Base-by-base conservation (phyloP, 2,797 vertebrate species). In the Manis javanica region DNA sequence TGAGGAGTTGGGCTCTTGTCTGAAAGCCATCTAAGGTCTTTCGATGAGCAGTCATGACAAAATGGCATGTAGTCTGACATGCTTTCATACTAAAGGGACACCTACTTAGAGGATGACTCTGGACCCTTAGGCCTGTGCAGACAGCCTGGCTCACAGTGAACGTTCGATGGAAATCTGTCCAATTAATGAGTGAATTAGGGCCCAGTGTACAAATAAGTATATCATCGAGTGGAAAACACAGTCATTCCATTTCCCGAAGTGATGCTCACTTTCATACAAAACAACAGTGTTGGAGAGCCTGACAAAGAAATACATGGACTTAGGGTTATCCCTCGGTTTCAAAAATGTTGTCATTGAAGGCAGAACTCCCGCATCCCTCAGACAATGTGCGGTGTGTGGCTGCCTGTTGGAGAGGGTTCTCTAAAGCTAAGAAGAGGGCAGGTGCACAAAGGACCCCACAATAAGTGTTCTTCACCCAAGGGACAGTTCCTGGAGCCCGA, bases 301-400 rank as follows among this genome's bases (percentile, higher is more conserved):
- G 72, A 39, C 51, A 49, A 82, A 94, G 34, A 84, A 66, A 63
- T 23, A 31, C 29, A 29, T 59, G 10, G 37, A 90, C 18, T 71
- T 66, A 34, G 2, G 5, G 39, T 37, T 64, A 55, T 39, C 24
- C 21, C 81, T 83, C 87, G 84, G 68, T 72, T 94, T 92, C 23
- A 90, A 55, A 97, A 87, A 34, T 74, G 31, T 64, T 75, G 66
- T 63, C 53, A 77, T 57, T 51, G 39, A 83, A 85, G 86, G 42
- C 72, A 71, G 53, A 90, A 72, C 42, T 87, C 53, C 46, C 59
- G 8, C 29, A 31, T 61, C 31, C 31, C 34, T 85, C 34, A n/a
- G 39, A 49, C 15, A 57, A 82, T 29, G 39, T 31, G 61, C 39
- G 85, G 61, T 29, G 39, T 31, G 61, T 34, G 85, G 61, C n/a